Percentiles rank a stretch among this genome's conserved stretches.
These are phyloP conservation scores for Camponotus floridanus DNA, from an alignment of 1,140 invertebrate genomes.

Conservation along the genomic window DNA sequence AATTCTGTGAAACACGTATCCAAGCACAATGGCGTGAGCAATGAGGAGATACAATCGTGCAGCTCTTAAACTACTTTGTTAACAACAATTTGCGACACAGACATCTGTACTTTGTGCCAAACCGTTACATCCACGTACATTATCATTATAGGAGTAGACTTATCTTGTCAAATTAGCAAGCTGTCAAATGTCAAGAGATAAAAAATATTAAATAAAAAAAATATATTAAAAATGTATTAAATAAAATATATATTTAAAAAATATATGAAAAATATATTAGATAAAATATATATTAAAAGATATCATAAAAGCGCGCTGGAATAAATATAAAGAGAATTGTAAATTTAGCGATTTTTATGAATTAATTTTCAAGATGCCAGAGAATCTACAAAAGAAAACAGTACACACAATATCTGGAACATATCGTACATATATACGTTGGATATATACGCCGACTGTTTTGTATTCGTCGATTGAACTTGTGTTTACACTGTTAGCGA, in stretches of 20 bases:
- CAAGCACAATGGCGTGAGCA: slow-evolving; percentile 18
- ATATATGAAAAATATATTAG: not conserved
- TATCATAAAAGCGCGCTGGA: not conserved
- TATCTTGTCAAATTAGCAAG: not conserved
- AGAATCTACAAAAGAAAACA: no score
- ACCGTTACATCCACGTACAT: slow-evolving; percentile 13
- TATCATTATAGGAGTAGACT: not conserved
- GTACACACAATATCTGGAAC: no score
- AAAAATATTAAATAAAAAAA: no score
- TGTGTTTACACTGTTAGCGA: not conserved
- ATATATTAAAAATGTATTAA: no score
- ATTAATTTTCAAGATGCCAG: not conserved
- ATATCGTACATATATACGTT: not conserved
- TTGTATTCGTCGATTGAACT: not conserved
- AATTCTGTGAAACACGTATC: slow-evolving; percentile 4
- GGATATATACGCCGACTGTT: not conserved
- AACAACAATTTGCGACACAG: slow-evolving; percentile 27
- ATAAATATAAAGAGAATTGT: not conserved
- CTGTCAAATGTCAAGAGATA: not conserved
- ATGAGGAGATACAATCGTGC: not conserved
- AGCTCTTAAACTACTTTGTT: slow-evolving; percentile 6
- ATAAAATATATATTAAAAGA: not conserved
- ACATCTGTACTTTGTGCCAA: not conserved
- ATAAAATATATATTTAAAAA: not conserved
- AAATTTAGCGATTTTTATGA: not conserved